Conservation (phyloP, 64 coral and sea anemone species). For the Anthopleura sola region DNA sequence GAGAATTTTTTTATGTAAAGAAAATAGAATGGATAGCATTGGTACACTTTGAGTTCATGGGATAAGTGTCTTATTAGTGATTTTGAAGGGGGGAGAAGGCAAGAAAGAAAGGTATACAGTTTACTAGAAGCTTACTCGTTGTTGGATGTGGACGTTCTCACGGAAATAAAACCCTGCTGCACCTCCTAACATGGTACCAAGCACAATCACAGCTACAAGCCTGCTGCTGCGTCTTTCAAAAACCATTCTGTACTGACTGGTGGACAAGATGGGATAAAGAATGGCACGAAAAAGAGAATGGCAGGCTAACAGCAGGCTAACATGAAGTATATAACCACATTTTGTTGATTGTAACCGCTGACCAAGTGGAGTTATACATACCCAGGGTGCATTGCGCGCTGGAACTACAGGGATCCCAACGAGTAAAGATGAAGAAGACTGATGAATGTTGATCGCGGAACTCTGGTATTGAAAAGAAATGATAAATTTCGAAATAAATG, state of each 20-base stretch:
- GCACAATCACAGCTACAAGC: slow-evolving; percentile 16
- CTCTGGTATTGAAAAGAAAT: background rate
- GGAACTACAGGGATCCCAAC: background rate
- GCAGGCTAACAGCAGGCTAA: too few species aligned
- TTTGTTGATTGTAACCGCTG: background rate
- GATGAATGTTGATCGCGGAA: too few species aligned
- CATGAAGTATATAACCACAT: too few species aligned
- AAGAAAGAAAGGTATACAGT: too few species aligned
- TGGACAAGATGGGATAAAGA: too few species aligned
- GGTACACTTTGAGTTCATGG: too few species aligned
- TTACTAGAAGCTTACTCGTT: slow-evolving; percentile 15
- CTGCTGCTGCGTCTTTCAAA: background rate
- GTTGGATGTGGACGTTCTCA: background rate
- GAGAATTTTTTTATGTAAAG: too few species aligned
- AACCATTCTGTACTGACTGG: background rate
- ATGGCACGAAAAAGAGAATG: background rate
- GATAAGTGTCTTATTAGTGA: too few species aligned
- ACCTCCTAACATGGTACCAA: slow-evolving; percentile 6
- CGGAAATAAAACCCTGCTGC: slow-evolving; percentile 21
- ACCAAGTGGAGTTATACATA: background rate
- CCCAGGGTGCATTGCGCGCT: background rate
- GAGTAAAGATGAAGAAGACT: too few species aligned
- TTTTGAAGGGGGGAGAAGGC: too few species aligned
- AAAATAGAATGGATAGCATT: too few species aligned
- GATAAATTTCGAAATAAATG: too few species aligned